Evolutionary conservation across 1,140 invertebrate species (phyloP), one percentile per base, ranked within the genome.

Genomic region (Drosophila paulistorum): DNA sequence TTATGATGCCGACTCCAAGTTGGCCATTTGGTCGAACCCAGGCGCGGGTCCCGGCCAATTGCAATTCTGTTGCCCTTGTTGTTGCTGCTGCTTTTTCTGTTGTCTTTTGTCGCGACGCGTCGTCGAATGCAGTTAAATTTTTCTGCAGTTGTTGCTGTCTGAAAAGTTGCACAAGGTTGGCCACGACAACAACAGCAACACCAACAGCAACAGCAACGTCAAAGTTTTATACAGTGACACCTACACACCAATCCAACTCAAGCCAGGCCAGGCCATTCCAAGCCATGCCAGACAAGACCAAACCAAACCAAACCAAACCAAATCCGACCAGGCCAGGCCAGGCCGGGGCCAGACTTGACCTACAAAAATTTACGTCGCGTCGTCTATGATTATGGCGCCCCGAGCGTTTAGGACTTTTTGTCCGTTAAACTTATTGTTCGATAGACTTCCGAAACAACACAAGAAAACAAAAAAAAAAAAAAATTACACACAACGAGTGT

Each of bases 131-230:
- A 82, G 79, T 86, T 86, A 85, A 85, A 85, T 85, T 78, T 78
- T 77, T 81, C 82, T 79, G 45, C 45, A 51, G 45, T 51, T 51
- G 45, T 86, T 54, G 83, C 76, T 74, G 84, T 86, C 83, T 86
- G 83, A 86, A 86, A 87, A 86, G 83, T 86, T 86, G 83, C 83
- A 86, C 83, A 86, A 86, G 83, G 83, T 86, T 86, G 82, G 77
- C 81, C 69, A 75, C 64, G 67, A 71, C 62, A 71, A 58, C 20
- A 23, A 23, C 20, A 60, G 0, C 63, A 41, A 39, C 26, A 61
- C 13, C 61, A 51, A 58, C 68, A 70, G 42, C 62, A 71, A 67
- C 57, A 62, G 61, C 70, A 73, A 61, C 62, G 64, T 82, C 35
- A 79, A 86, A 86, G 67, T 83, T 86, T 78, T 86, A 86, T 86